Evolutionary conservation across 2,113 vertebrate species (phyloP), one percentile per base, ranked within the genome.

Genomic region (Phaetusa simplex): DNA sequence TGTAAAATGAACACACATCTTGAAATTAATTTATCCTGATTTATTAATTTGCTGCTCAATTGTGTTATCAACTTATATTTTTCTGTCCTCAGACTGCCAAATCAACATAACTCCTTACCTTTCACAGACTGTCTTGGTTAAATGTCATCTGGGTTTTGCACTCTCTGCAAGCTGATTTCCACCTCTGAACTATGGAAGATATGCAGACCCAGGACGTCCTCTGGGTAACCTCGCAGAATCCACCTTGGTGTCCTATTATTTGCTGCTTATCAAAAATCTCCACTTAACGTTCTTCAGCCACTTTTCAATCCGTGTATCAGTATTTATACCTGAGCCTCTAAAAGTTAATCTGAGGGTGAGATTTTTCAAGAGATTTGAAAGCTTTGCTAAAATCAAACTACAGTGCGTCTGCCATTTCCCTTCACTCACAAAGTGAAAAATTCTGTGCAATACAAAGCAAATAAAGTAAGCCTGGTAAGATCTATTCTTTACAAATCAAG

Each of bases 401-500:
- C 49, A 65, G 38, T 72, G 13, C 22, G 43, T 62, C 66, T 87
- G 70, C 38, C 29, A 52, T 87, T 90, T 97, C 50, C 36, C 43
- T 95, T 87, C 58, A 32, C 59, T 82, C 62, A 90, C 26, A 70
- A 88, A 95, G 69, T 84, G 77, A 84, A 86, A 92, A 91, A 82
- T 79, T 88, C 38, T 50, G 8, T 76, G 21, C 50, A 64, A 64
- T 65, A 86, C 18, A 91, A 91, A 87, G 61, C 50, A 87, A 95
- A 91, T 90, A 78, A 95, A 91, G 13, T 20, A 22, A 95, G 66
- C n/a, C 34, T 58, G 20, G 53, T 58, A 89, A 86, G 80, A 81
- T 76, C 73, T 56, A 29, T 91, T 92, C 82, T 95, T 97, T 91
- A 82, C 50, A 91, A 97, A 97, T 87, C 91, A 91, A 96, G 38